Conservation (phyloP, 2,888 invertebrate genomes). For the Chloroclysta siterata region DNA sequence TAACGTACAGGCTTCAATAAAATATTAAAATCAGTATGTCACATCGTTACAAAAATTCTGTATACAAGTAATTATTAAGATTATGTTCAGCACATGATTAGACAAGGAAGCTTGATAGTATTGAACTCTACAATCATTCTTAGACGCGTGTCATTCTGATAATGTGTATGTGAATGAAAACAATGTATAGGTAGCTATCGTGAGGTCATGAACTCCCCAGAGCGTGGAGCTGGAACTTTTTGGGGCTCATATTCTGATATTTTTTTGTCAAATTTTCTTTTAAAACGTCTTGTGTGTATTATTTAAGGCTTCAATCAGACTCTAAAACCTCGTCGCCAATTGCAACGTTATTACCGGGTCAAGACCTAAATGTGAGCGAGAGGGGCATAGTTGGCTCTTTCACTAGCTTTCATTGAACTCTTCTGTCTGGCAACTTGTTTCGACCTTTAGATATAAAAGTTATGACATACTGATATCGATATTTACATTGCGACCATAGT, state of each 20-base stretch:
- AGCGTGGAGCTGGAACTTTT: background rate
- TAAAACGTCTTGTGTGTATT: background rate
- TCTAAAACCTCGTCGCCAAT: background rate
- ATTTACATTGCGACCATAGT: conserved; percentile 23
- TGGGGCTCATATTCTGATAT: background rate
- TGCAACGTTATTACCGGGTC: background rate
- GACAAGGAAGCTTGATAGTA: background rate
- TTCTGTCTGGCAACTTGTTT: background rate
- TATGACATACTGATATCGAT: conserved; percentile 26
- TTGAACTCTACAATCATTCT: conserved; percentile 8
- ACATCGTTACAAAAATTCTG: background rate
- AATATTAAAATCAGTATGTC: conserved; percentile 23
- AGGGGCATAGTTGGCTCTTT: background rate
- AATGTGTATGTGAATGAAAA: background rate
- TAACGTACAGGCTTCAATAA: conserved; percentile 12
- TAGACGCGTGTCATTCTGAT: conserved; percentile 9
- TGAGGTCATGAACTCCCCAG: background rate
- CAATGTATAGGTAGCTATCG: background rate
- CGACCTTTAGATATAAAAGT: conserved; percentile 1
- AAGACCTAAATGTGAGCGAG: background rate
- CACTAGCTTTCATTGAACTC: background rate
- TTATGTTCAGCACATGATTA: background rate
- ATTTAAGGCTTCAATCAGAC: background rate
- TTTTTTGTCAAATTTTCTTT: background rate
- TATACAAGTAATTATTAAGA: background rate